Evolutionary conservation across 2,888 invertebrate genomes (phyloP).

Genomic region (Carabus problematicus): DNA sequence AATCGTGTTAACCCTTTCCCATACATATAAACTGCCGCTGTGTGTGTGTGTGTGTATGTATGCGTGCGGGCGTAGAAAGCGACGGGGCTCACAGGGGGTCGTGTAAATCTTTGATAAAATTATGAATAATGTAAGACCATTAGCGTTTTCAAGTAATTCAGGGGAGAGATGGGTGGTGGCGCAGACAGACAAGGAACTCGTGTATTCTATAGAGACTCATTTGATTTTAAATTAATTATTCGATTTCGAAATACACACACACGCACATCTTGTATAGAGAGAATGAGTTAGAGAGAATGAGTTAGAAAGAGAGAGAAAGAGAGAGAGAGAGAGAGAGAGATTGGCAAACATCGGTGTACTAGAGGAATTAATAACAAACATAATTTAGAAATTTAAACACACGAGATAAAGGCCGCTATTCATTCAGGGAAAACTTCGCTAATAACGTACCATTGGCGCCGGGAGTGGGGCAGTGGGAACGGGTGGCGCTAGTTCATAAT

Average conservation of each 20-base stretch:
- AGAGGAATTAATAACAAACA: conserved; percentile 43
- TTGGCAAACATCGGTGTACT: conserved; percentile 33
- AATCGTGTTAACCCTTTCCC: too few relatives aligned
- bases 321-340: too few relatives aligned
- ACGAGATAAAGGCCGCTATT: conserved; percentile 38
- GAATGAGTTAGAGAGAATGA: not conserved
- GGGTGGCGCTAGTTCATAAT: conserved; percentile 22
- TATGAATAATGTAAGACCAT: conserved; percentile 39
- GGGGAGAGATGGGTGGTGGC: conserved; percentile 10
- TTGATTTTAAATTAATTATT: conserved; percentile 43
- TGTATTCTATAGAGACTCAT: conserved; percentile 32
- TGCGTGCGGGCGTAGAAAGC: not conserved
- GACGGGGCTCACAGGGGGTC: not conserved
- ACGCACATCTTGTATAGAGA: conserved; percentile 9
- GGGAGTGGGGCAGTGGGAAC: conserved; percentile 1
- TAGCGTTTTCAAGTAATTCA: conserved; percentile 29
- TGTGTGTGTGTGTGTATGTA: too few relatives aligned
- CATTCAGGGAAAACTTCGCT: conserved; percentile 35
- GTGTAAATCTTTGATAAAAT: conserved; percentile 38
- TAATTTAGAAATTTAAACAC: conserved; percentile 43
- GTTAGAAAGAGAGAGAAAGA: too few relatives aligned
- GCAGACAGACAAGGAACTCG: conserved; percentile 4
- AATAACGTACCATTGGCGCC: conserved; percentile 24
- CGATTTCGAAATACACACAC: conserved; percentile 34
- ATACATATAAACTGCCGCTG: too few relatives aligned